These are phyloP conservation scores for Coregonus suidteri DNA, from an alignment of 2,797 vertebrate genomes.

Conservation along the genomic window DNA sequence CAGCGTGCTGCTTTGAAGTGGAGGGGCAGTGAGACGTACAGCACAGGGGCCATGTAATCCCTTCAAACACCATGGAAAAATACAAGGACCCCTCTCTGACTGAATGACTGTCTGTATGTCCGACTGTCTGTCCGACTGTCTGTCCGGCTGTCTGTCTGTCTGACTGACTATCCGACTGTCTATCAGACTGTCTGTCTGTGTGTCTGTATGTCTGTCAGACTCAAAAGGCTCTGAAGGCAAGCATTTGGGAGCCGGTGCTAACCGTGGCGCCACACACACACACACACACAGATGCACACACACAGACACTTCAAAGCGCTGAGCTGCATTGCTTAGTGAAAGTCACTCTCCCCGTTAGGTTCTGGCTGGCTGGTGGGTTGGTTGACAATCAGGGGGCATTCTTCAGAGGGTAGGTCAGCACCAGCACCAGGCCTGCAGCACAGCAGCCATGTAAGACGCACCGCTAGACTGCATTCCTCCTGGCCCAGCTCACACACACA, in stretches of 20 bases:
- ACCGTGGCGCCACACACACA: neutral
- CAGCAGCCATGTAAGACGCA: constrained; percentile 56
- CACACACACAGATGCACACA: constrained; percentile 19
- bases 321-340: neutral
- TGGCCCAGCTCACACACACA: neutral
- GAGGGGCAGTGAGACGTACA: constrained; percentile 58
- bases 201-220: constrained; percentile 33
- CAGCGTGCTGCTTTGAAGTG: constrained; percentile 62
- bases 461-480: constrained; percentile 36
- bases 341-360: constrained; percentile 8
- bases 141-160: constrained; percentile 38
- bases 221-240: constrained; percentile 58
- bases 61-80: constrained; percentile 73
- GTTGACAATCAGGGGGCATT: constrained; percentile 31
- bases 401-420: constrained; percentile 57
- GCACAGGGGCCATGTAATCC: constrained; percentile 71
- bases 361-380: constrained; percentile 54
- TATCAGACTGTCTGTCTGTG: constrained; percentile 50
- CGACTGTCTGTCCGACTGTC: neutral
- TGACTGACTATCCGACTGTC: constrained; percentile 11
- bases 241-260: neutral
- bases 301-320: constrained; percentile 23
- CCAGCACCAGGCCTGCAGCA: constrained; percentile 21
- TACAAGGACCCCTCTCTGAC: constrained; percentile 64
- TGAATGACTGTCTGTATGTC: neutral